Base-by-base conservation (phyloP, 2,888 invertebrate genomes). In the Schizotus pectinicornis region DNA sequence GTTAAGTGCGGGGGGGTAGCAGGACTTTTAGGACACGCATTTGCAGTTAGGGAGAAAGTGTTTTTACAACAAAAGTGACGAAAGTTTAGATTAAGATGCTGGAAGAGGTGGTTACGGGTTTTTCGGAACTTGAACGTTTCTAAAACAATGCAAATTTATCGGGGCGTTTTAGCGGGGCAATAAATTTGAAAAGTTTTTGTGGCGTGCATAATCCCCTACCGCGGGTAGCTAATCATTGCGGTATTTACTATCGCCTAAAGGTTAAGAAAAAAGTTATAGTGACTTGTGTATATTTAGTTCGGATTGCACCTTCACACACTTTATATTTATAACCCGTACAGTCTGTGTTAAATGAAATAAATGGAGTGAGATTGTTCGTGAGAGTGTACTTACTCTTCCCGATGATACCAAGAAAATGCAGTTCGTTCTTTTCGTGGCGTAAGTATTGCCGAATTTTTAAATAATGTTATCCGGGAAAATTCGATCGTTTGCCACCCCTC, bases 391-490 rank as follows among this genome's bases (percentile, higher is more conserved):
- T 59, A 59, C 52, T 45, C 61, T 65, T 61, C 70, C 69, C 67
- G 60, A 73, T 71, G 72, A 60, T 70, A 71, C 69, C 71, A 64
- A 63, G 63, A 64, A 64, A 64, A 73, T 72, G 72, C 62, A 56
- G 61, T 59, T 61, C 64, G 56, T 61, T 62, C 63, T 56, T 67
- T 54, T 59, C 63, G 58, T 68, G 64, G 65, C 63, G 72, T 72
- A 63, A 67, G 72, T 72, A 50, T 30, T 35, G 2, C 5, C 2
- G 22, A 22, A 22, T 22, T 22, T 22, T n/a, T n/a, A n/a, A n/a
- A n/a, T n/a, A n/a, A n/a, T n/a, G n/a, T n/a, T 3, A 22, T 22
- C 22, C 22, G 5, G 22, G 3, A 22, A 22, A 22, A 22, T 22
- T 22, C 5, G 22, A 3, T 22, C 22, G 5, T 5, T 22, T 22